Conservation (phyloP, 1,140 invertebrate species). For the Nymphalis io region DNA sequence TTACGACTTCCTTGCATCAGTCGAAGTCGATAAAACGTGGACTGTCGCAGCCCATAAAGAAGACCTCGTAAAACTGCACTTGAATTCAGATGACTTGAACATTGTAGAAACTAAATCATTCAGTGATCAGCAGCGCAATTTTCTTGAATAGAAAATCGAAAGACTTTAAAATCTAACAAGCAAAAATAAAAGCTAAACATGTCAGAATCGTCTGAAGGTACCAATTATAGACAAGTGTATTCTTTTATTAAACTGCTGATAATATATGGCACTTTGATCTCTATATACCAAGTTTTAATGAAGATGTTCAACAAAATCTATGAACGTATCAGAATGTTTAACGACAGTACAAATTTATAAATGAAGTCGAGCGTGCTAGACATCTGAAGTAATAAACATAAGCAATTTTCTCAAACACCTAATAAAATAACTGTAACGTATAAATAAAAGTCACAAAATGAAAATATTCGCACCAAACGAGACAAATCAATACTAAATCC, state of each 20-base stretch:
- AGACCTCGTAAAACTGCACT: conserved; percentile 12
- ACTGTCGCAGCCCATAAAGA: conserved; percentile 15
- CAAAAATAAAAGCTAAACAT: neutral
- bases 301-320: neutral
- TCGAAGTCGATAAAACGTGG: conserved; percentile 14
- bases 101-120: conserved; percentile 7
- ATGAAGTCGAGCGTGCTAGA: neutral
- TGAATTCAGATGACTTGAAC: conserved; percentile 17
- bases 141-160: neutral
- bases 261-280: too few species aligned
- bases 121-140: neutral
- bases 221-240: too few species aligned
- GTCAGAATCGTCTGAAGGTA: too few species aligned
- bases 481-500: conserved; percentile 11
- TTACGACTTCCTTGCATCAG: conserved; percentile 23
- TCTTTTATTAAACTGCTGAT: too few species aligned
- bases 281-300: neutral
- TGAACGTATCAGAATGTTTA: too few species aligned
- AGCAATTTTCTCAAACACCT: conserved; percentile 3
- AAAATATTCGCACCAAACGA: neutral
- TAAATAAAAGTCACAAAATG: conserved; percentile 4
- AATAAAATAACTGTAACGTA: conserved; percentile 1
- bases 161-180: neutral
- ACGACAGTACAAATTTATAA: too few species aligned
- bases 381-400: neutral